Percentiles rank a stretch among this genome's conserved stretches.
These are phyloP conservation scores for Poecilia wingei DNA, from an alignment of 2,797 vertebrate species.

Conservation along the genomic window DNA sequence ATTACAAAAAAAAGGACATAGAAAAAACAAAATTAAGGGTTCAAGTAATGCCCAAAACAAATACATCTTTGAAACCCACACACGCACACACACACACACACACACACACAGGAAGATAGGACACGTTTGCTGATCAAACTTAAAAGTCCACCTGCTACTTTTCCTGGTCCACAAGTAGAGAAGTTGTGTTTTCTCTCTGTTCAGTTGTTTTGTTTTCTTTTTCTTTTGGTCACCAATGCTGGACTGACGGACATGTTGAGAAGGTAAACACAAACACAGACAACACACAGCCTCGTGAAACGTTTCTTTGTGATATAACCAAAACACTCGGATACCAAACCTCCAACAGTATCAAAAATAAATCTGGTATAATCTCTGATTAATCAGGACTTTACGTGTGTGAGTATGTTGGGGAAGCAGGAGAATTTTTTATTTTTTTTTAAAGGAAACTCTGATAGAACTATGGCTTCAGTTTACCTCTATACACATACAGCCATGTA, in stretches of 20 bases:
- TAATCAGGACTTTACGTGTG: constrained; percentile 77
- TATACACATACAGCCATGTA: constrained; percentile 48
- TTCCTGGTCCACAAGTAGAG: constrained; percentile 64
- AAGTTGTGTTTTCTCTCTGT: constrained; percentile 67
- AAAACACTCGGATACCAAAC: constrained; percentile 79
- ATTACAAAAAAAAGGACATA: constrained; percentile 65
- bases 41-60: constrained; percentile 85
- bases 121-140: constrained; percentile 57
- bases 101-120: constrained; percentile 40
- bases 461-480: constrained; percentile 90
- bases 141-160: constrained; percentile 65
- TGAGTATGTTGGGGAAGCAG: constrained; percentile 59
- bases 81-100: constrained; percentile 36
- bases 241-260: constrained; percentile 83
- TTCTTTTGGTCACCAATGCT: constrained; percentile 82
- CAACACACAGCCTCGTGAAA: constrained; percentile 54
- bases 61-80: constrained; percentile 65
- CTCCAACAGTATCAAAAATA: constrained; percentile 96
- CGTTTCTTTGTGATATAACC: constrained; percentile 67
- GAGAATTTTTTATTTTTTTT: neutral
- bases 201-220: constrained; percentile 43
- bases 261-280: constrained; percentile 75
- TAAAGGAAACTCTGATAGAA: constrained; percentile 62
- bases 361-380: constrained; percentile 87
- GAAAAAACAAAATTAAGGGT: constrained; percentile 80